A percentile compares a stretch with the other conserved stretches of the same genome.
These are phyloP conservation scores for Tichodroma muraria DNA, from an alignment of 2,113 vertebrate genomes.

Conservation along the genomic window DNA sequence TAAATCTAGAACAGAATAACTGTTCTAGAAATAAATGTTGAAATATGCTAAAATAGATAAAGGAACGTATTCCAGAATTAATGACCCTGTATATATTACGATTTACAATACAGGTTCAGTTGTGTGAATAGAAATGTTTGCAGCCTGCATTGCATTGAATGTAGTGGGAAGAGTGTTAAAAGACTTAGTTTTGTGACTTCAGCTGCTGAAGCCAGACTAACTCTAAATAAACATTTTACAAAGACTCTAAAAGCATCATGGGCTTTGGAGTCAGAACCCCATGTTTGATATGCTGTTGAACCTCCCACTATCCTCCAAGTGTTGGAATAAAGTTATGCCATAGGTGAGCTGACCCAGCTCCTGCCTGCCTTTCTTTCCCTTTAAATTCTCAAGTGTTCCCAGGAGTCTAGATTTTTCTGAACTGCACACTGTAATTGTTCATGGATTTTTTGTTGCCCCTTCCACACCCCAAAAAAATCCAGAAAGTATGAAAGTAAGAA, in stretches of 20 bases:
- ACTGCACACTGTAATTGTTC: not conserved
- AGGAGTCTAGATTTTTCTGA: not conserved
- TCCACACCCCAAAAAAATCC: not conserved
- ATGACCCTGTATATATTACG: not conserved
- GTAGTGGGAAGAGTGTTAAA: not conserved
- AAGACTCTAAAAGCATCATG: not conserved
- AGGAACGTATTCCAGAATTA: not conserved
- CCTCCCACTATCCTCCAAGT: not conserved
- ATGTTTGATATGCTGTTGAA: not conserved
- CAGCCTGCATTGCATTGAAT: not conserved
- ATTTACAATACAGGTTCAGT: not conserved
- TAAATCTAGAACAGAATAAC: not conserved
- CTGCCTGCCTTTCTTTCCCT: not conserved
- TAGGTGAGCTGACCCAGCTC: not conserved
- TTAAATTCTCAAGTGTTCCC: not conserved
- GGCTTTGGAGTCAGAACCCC: not conserved
- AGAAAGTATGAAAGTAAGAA: not conserved
- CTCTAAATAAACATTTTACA: not conserved
- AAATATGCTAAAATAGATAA: not conserved
- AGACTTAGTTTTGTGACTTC: not conserved
- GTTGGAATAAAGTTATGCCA: not conserved
- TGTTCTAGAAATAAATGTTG: not conserved
- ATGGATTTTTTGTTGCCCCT: not conserved
- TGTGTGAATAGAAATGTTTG: not conserved
- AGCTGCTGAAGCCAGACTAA: not conserved